A percentile compares a stretch with the other conserved stretches of the same genome.
phyloP scores from a whole-genome alignment of 2,113 vertebrate species.

The Rhinogobius similis region DNA sequence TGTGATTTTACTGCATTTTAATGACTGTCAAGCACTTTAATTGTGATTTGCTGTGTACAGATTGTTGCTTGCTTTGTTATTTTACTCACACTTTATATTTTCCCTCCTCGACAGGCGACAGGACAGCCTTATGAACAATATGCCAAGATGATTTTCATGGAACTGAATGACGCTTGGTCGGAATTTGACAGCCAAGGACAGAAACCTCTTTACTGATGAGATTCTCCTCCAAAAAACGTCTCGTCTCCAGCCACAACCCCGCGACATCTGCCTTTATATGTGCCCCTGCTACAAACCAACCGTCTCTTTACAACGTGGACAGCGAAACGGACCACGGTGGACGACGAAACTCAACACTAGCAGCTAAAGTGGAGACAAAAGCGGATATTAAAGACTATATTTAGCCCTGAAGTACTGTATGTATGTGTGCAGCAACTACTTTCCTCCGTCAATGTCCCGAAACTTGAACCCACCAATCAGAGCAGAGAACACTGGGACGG shows the following conservation, averaged over 20 bases:
- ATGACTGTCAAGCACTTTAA: too few species aligned
- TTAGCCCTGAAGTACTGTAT: conserved; percentile 37
- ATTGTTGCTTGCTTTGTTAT: too few species aligned
- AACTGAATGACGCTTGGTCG: conserved; percentile 99
- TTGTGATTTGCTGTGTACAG: too few species aligned
- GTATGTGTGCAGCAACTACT: conserved; percentile 46
- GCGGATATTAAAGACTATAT: conserved; percentile 13
- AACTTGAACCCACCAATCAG: conserved; percentile 25
- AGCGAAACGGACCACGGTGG: conserved; percentile 50
- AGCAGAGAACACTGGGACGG: conserved; percentile 9
- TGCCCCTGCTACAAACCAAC: conserved; percentile 66
- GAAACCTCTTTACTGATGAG: conserved; percentile 91
- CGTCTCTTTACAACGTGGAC: conserved; percentile 59
- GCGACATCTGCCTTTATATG: conserved; percentile 57
- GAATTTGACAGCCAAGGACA: conserved; percentile 99
- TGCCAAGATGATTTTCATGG: conserved; percentile 99
- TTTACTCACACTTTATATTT: neutral
- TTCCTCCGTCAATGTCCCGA: conserved; percentile 26
- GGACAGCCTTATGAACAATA: conserved; percentile 99
- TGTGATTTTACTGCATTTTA: too few species aligned
- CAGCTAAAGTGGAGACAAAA: conserved; percentile 44
- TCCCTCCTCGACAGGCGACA: conserved; percentile 82
- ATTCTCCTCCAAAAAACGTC: conserved; percentile 27
- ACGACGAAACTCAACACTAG: conserved; percentile 50
- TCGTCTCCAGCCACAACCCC: conserved; percentile 25